phyloP scores from a whole-genome alignment of 2,888 invertebrate species.

The Polietes domitor region DNA sequence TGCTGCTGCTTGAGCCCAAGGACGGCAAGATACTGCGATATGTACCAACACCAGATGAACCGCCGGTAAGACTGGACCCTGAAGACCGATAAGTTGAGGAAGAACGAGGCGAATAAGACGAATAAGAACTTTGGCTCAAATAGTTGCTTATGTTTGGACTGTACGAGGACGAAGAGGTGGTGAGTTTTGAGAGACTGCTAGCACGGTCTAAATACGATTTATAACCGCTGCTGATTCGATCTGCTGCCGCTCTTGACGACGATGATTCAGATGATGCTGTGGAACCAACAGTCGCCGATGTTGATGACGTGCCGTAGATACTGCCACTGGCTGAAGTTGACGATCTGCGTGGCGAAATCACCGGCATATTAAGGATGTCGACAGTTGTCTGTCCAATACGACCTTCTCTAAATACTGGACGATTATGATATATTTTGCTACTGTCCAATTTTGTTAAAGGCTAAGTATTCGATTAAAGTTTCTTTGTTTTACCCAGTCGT shows the following conservation, averaged over 20 bases:
- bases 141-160: constrained; percentile 68
- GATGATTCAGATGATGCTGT: constrained; percentile 65
- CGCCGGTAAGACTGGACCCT: constrained; percentile 74
- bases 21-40: constrained; percentile 77
- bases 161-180: constrained; percentile 72
- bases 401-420: constrained; percentile 40
- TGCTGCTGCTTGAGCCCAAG: constrained; percentile 75
- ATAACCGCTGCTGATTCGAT: constrained; percentile 72
- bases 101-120: constrained; percentile 75
- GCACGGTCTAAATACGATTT: constrained; percentile 76
- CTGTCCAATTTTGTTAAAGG: background rate
- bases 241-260: constrained; percentile 41
- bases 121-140: constrained; percentile 67
- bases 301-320: constrained; percentile 79
- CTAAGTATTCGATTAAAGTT: background rate
- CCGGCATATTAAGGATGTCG: constrained; percentile 79
- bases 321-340: constrained; percentile 80
- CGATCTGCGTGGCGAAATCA: constrained; percentile 81
- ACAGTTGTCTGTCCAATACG: constrained; percentile 41
- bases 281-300: constrained; percentile 75
- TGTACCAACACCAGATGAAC: constrained; percentile 73
- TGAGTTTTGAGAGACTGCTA: constrained; percentile 74
- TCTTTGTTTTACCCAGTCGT: background rate
- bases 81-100: constrained; percentile 71
- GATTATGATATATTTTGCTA: constrained; percentile 21